Evolutionary conservation across 2,888 invertebrate genomes (phyloP), one percentile per base, ranked within the genome.

Genomic region (Argyresthia albistria): DNA sequence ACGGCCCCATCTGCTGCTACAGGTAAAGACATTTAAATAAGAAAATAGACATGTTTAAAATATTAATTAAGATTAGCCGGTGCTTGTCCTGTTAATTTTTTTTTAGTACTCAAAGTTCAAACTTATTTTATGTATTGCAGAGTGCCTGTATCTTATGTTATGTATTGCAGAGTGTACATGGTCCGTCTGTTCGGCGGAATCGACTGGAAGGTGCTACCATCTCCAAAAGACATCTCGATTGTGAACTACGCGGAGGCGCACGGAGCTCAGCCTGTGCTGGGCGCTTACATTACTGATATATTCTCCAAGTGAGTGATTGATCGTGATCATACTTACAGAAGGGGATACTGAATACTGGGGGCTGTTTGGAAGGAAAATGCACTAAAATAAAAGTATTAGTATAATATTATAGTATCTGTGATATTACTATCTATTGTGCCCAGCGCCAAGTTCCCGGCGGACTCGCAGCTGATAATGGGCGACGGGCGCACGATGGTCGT

Each of bases 1-100:
- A 96, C 64, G 97, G 97, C 0, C 93, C 93, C 0, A 95, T 97
- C 61, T 96, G 96, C 73, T 97, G 96, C 65, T 95, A 95, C 72
- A 90, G 89, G 89, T 89, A 67, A 55, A 25, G 25, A 25, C 25
- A 4, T n/a, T n/a, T n/a, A n/a, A n/a, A n/a, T n/a, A n/a, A n/a
- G n/a, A n/a, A n/a, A n/a, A 25, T 25, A 25, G 25, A 25, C 25
- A 25, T 2, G n/a, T n/a, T n/a, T n/a, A n/a, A n/a, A n/a, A n/a
- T n/a, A n/a, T n/a, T n/a, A n/a, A n/a, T n/a, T n/a, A n/a, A n/a
- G n/a, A n/a, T n/a, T n/a, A n/a, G n/a, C n/a, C n/a, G n/a, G n/a
- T n/a, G n/a, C n/a, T n/a, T n/a, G n/a, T n/a, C n/a, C n/a, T n/a
- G n/a, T n/a, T n/a, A n/a, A n/a, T n/a, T n/a, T n/a, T n/a, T n/a